These are phyloP conservation scores for Myrmophylax atrothorax DNA, from an alignment of 2,113 vertebrate genomes.

Conservation along the genomic window DNA sequence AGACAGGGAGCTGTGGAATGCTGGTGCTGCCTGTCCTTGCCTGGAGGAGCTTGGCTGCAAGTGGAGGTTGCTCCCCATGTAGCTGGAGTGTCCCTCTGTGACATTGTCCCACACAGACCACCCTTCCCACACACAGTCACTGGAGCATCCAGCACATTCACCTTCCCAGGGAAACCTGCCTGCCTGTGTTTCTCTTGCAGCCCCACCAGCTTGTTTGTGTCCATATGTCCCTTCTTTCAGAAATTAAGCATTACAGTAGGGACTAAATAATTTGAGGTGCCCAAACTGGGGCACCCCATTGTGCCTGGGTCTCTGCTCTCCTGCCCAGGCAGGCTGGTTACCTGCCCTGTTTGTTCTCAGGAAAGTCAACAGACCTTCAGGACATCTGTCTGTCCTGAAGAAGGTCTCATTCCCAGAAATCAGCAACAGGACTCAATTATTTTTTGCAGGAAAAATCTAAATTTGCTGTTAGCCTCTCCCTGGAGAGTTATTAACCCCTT, in stretches of 20 bases:
- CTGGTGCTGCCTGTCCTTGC: not conserved
- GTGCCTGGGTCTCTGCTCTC: not conserved
- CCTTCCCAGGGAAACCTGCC: not conserved
- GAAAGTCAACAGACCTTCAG: rapidly evolving
- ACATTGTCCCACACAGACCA: not conserved
- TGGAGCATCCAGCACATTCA: rapidly evolving
- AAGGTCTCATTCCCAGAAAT: not conserved
- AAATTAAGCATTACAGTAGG: rapidly evolving
- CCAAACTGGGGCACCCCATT: rapidly evolving
- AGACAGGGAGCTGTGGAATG: not conserved
- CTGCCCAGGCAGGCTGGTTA: not conserved
- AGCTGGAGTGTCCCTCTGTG: not conserved
- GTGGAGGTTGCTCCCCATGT: rapidly evolving
- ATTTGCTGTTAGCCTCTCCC: not conserved
- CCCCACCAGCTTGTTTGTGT: rapidly evolving
- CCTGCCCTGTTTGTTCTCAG: not conserved
- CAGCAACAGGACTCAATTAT: rapidly evolving
- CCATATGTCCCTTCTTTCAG: rapidly evolving
- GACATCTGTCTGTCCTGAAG: rapidly evolving
- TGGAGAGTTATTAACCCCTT: not conserved
- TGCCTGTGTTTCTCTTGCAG: not conserved
- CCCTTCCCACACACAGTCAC: rapidly evolving
- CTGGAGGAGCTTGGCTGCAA: not conserved
- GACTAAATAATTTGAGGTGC: not conserved
- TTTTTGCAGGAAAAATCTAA: not conserved